A percentile compares a stretch with the other conserved stretches of the same genome.
These are phyloP conservation scores for Grus americana DNA, from an alignment of 2,113 vertebrate species.

Conservation along the genomic window DNA sequence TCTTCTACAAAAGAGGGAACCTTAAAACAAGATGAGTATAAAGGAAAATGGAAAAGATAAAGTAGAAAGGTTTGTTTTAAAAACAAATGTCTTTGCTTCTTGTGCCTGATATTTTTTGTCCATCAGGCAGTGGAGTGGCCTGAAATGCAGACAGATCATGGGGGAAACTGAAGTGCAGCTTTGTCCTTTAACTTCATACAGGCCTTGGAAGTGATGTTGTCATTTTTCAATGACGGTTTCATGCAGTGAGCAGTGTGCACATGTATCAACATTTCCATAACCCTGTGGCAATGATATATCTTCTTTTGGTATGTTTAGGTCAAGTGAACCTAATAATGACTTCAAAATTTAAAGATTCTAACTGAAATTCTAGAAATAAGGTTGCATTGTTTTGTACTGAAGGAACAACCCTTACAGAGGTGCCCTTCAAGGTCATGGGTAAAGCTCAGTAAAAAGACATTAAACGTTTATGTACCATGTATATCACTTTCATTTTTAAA, in stretches of 20 bases:
- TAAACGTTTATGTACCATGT: not conserved
- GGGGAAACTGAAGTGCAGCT: not conserved
- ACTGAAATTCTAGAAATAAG: not conserved
- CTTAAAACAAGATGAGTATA: not conserved
- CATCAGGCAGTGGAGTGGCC: not conserved
- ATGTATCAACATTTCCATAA: not conserved
- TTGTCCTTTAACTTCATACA: not conserved
- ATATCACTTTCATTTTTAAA: not conserved
- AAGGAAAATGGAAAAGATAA: not conserved
- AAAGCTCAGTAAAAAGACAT: not conserved
- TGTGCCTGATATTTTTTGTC: not conserved
- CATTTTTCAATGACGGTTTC: slow-evolving; percentile 15
- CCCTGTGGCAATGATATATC: not conserved
- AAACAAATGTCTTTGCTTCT: not conserved
- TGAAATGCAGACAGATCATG: not conserved
- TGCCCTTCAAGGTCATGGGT: not conserved
- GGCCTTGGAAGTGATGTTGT: slow-evolving; percentile 6
- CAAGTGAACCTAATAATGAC: not conserved
- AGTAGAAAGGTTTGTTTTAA: not conserved
- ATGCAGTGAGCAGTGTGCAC: not conserved
- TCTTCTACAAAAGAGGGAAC: not conserved
- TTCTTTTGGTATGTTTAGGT: slow-evolving; percentile 2
- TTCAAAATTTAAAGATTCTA: not conserved
- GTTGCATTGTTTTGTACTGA: not conserved
- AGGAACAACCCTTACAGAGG: not conserved